phyloP scores from a whole-genome alignment of 1,140 invertebrate genomes.

The Trachymyrmex septentrionalis region DNA sequence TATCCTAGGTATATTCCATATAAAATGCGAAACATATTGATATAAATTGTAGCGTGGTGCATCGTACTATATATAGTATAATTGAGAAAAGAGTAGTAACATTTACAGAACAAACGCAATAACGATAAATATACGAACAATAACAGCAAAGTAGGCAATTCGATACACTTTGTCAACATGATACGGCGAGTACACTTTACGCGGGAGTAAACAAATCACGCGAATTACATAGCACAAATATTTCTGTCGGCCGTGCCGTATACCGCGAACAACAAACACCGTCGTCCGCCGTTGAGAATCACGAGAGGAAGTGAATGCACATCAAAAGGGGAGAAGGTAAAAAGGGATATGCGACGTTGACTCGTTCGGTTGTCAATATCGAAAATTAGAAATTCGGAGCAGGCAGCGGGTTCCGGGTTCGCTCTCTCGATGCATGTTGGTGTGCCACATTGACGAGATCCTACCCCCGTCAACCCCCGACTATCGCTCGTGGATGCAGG shows the following conservation, averaged over 20 bases:
- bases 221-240: conserved; percentile 54
- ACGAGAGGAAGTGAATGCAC: conserved; percentile 15
- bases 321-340: conserved; percentile 10
- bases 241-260: conserved; percentile 6
- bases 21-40: neutral
- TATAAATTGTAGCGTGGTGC: neutral
- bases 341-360: conserved; percentile 35
- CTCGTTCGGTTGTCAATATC: conserved; percentile 69
- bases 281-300: conserved; percentile 34
- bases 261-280: conserved; percentile 40
- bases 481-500: conserved; percentile 61
- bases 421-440: neutral
- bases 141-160: conserved; percentile 44
- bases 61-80: no score
- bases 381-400: conserved; percentile 75
- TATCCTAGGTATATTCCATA: neutral
- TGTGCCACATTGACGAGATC: conserved; percentile 20
- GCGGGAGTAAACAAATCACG: conserved; percentile 52
- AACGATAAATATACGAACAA: conserved; percentile 35
- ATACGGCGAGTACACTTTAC: neutral
- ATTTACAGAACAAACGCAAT: conserved; percentile 34
- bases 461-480: conserved; percentile 32
- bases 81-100: neutral
- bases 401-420: conserved; percentile 30
- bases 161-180: conserved; percentile 44